Evolutionary conservation across 2,888 invertebrate genomes (phyloP), one percentile per base, ranked within the genome.

Genomic region (Stomorhina lunata): DNA sequence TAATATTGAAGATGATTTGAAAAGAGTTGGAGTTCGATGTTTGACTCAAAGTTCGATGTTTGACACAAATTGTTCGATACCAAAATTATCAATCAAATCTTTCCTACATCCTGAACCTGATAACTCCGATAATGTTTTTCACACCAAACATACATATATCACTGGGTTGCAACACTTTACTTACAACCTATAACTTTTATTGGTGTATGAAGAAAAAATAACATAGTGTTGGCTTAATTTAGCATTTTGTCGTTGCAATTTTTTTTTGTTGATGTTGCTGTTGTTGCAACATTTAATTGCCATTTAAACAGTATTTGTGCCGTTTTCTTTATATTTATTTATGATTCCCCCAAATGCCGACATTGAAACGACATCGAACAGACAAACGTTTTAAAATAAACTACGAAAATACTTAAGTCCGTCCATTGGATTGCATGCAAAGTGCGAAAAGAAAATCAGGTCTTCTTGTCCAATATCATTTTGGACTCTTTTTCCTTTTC

Each of bases 221-320:
- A 37, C 10, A 86, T 86, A 85, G 86, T 88, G 87, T 88, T 88
- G 88, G 87, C 87, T 86, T 72, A 81, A 77, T 83, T 84, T 69
- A 80, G 73, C 71, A 81, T 81, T 59, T 77, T 81, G 81, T 77
- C 59, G 77, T 81, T 55, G n/a, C n/a, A n/a, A n/a, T n/a, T 48
- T 45, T 43, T 55, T 50, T 50, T 59, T 69, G 37, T 65, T 61
- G 59, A 48, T 59, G 37, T 43, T 71, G 37, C 22, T 43, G 22
- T 17, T 72, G 15, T 4, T 43, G 10, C 20, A 68, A 78, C 73
- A 84, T 76, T 77, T 82, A 77, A 76, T 82, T 84, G 80, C 77
- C 76, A 84, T 77, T 82, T 77, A 65, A 80, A 77, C 69, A 73
- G 68, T 82, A 78, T 81, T 69, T n/a, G n/a, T 69, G 69, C 59